Evolutionary conservation across 2,888 invertebrate genomes (phyloP), one percentile per base, ranked within the genome.

Genomic region (Catotricha subobsoleta): DNA sequence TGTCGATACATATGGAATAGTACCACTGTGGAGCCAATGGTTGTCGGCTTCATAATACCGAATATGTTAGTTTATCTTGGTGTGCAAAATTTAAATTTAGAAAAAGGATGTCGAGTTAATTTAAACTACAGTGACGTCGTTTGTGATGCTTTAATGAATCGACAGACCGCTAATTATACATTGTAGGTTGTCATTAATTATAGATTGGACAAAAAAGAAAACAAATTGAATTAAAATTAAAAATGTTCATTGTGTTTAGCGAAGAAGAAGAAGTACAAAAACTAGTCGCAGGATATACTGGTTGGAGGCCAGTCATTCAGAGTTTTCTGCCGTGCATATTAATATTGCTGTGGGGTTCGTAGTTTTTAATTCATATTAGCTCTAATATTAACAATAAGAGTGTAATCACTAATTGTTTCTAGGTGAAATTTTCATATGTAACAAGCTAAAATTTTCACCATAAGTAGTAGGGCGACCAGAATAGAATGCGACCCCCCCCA

Each of bases 261-360:
- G 27, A 27, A 10, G 27, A 27, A 10, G 10, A 27, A 27, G 10
- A 9, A 3, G 74, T 76, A 0, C 76, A 76, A 53, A 71, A 69
- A 35, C 55, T 76, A 41, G 76, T 76, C 2, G 80, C 80, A 1
- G 73, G 74, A 4, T 79, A 80, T 61, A 72, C 76, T 42, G 74
- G 79, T 7, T 80, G 80, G 80, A 79, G 80, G 53, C 78, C 80
- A 6, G 73, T 79, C 25, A 55, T 81, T 10, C 80, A 81, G 57
- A 79, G 79, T 46, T 75, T 74, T 28, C 57, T 81, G 27, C 80
- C 80, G 2, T 77, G 80, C 12, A 64, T 75, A n/a, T 60, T 81
- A 38, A 72, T 81, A 42, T 70, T 81, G 55, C 79, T 81, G 55
- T 66, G 80, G 8, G 27, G 27, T 9, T 7, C 27, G 7, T 27